Percentiles rank a stretch among this genome's conserved stretches.
Evolutionary conservation across 2,888 invertebrate species (phyloP).

Genomic region (Xestia xanthographa): DNA sequence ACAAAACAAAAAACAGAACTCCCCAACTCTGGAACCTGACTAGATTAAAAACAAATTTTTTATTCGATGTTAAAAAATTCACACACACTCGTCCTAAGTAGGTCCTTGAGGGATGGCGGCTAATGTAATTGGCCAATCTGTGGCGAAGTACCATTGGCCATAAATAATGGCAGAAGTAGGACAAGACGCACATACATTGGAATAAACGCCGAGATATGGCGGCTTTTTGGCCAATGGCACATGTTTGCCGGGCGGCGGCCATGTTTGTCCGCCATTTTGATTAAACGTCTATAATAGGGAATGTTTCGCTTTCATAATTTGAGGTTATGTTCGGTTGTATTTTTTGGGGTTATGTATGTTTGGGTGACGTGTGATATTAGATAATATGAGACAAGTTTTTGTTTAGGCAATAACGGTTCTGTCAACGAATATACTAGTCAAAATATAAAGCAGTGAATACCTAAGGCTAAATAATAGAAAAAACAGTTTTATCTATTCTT

Average conservation of each 20-base stretch:
- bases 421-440: neutral
- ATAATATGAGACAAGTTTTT: neutral
- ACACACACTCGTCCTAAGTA: constrained; percentile 64
- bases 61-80: constrained; percentile 66
- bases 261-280: constrained; percentile 59
- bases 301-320: constrained; percentile 45
- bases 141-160: constrained; percentile 60
- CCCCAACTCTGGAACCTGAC: constrained; percentile 26
- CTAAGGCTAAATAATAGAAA: neutral
- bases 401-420: neutral
- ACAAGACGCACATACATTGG: constrained; percentile 66
- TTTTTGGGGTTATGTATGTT: constrained; percentile 23
- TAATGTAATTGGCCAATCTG: constrained; percentile 73
- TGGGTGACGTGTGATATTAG: constrained; percentile 1
- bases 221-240: constrained; percentile 47
- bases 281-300: constrained; percentile 60
- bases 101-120: constrained; percentile 62
- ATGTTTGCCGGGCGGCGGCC: constrained; percentile 28
- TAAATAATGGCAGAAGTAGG: constrained; percentile 70
- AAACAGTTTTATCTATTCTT: neutral
- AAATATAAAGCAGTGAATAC: neutral
- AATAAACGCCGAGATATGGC: constrained; percentile 68
- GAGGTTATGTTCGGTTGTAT: constrained; percentile 27
- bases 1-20: constrained; percentile 30
- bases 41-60: constrained; percentile 65